A percentile compares a stretch with the other conserved stretches of the same genome.
phyloP scores from a whole-genome alignment of 2,797 vertebrate genomes.

The Eurystomus glaucurus region DNA sequence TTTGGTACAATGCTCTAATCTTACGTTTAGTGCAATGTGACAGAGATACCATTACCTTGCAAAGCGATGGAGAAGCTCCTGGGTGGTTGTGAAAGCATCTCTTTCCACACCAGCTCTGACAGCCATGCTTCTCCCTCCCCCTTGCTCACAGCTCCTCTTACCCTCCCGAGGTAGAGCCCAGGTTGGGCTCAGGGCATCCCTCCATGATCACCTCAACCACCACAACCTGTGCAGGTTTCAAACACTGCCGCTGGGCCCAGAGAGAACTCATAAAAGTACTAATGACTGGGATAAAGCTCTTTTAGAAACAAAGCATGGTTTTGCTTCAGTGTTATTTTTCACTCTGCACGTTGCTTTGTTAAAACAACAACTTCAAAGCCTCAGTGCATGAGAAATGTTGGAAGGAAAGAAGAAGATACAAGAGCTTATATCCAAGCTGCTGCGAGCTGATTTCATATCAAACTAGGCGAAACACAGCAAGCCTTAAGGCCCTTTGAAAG shows the following conservation, averaged over 20 bases:
- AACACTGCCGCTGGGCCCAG: background rate
- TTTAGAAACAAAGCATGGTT: background rate
- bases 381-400: background rate
- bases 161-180: background rate
- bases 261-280: background rate
- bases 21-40: rapidly evolving
- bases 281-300: background rate
- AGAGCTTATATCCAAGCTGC: background rate
- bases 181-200: background rate
- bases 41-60: background rate
- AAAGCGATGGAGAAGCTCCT: background rate
- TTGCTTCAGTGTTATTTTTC: background rate
- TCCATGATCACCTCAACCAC: background rate
- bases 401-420: background rate
- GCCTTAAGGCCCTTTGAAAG: background rate
- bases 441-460: background rate
- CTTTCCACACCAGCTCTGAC: background rate
- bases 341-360: background rate
- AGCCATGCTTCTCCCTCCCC: rapidly evolving
- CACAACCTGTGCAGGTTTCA: background rate
- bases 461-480: background rate
- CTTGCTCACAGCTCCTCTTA: background rate
- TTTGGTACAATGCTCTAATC: background rate
- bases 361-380: background rate
- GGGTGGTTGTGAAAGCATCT: background rate